phyloP scores from a whole-genome alignment of 2,888 invertebrate species.

The Eurytoma adleriae region DNA sequence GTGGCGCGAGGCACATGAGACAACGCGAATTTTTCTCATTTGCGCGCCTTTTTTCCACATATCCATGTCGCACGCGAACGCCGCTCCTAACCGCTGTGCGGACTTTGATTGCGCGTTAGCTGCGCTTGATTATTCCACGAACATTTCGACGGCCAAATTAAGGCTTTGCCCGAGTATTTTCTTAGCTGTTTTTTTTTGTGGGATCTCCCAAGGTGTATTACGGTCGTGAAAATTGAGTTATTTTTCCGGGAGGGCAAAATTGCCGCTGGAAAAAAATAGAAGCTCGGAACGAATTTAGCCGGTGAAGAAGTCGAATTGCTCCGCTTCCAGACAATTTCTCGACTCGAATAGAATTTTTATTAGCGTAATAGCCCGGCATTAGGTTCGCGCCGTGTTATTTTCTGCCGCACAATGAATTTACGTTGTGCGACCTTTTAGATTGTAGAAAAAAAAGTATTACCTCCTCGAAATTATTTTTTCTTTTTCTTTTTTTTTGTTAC shows the following conservation, averaged over 20 bases:
- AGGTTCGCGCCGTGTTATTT: neutral
- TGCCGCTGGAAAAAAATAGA: neutral
- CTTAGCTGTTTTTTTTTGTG: too few relatives aligned
- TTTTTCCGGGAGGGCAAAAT: neutral
- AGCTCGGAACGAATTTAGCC: slow-evolving; percentile 29
- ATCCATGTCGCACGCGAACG: slow-evolving; percentile 5
- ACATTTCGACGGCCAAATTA: too few relatives aligned
- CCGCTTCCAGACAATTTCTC: slow-evolving; percentile 27
- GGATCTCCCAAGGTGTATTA: too few relatives aligned
- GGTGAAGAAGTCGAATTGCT: slow-evolving; percentile 21
- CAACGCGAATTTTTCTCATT: slow-evolving; percentile 40
- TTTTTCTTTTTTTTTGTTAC: neutral
- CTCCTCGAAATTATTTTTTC: too few relatives aligned
- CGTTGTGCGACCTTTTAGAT: neutral
- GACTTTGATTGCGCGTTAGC: neutral
- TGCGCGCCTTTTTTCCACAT: slow-evolving; percentile 12
- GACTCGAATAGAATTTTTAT: slow-evolving; percentile 27
- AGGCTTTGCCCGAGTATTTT: too few relatives aligned
- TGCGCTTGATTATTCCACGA: neutral
- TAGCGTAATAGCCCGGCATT: slow-evolving; percentile 1
- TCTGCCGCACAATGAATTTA: neutral
- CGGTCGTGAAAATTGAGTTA: too few relatives aligned
- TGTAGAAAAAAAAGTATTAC: neutral
- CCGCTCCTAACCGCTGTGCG: neutral
- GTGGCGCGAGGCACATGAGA: slow-evolving; percentile 54